Evolutionary conservation across 1,140 invertebrate genomes (phyloP).

Genomic region (Lepidurus packardi): DNA sequence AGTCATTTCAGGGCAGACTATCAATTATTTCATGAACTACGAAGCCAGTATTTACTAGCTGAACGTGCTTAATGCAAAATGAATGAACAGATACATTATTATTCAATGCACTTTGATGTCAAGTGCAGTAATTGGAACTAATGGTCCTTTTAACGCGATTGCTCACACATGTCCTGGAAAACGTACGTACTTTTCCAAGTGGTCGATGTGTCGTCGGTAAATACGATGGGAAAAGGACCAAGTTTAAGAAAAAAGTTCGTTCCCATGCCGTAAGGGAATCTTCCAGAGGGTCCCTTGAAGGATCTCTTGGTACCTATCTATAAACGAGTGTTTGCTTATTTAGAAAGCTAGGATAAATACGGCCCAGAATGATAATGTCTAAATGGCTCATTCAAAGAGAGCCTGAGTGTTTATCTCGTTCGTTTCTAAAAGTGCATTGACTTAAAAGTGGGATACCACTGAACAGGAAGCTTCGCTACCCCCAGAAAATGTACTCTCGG

Average conservation of each 20-base stretch:
- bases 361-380: neutral
- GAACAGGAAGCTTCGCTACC: neutral
- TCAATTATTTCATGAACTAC: no score
- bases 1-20: no score
- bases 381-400: neutral
- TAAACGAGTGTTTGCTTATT: constrained; percentile 4
- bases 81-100: no score
- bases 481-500: no score
- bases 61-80: no score
- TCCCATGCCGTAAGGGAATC: neutral
- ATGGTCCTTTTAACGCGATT: neutral
- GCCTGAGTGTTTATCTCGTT: neutral
- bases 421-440: neutral
- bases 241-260: neutral
- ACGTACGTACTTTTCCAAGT: neutral
- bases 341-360: constrained; percentile 2
- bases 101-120: no score
- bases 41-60: no score
- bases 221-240: neutral
- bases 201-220: neutral
- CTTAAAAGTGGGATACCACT: neutral
- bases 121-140: no score
- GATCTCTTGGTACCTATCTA: neutral
- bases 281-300: no score
- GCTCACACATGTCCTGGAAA: neutral